Conservation (phyloP, 2,113 vertebrate species). For the Sitta europaea region DNA sequence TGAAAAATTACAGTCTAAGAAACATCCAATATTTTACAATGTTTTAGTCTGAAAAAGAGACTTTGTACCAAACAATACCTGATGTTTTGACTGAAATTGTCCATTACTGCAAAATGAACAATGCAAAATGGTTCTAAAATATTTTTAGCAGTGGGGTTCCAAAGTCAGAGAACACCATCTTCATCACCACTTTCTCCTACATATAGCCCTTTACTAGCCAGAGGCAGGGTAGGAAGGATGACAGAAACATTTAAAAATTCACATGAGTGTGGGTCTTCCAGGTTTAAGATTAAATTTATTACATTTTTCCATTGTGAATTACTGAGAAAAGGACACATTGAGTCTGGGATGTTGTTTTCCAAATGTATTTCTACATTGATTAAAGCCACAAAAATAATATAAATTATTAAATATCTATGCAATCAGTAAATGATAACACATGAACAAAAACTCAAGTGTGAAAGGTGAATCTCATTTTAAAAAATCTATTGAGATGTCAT, state of each 20-base stretch:
- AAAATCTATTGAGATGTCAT: rapidly evolving
- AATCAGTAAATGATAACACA: neutral
- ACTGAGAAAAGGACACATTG: neutral
- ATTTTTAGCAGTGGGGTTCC: neutral
- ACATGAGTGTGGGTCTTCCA: neutral
- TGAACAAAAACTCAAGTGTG: neutral
- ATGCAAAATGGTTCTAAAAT: neutral
- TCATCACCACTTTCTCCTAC: neutral
- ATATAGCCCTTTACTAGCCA: neutral
- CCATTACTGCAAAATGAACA: neutral
- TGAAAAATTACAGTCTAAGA: neutral
- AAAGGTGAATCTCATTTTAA: neutral
- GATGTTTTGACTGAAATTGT: neutral
- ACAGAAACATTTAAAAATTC: neutral
- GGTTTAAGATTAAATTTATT: neutral
- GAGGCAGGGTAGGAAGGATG: neutral
- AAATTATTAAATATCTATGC: neutral
- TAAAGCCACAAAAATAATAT: neutral
- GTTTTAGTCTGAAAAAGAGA: neutral
- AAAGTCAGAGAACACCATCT: neutral
- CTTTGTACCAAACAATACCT: neutral
- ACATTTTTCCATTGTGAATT: neutral
- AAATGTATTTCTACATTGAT: neutral
- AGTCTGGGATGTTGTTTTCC: neutral
- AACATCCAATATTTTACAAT: neutral